A percentile compares a stretch with the other conserved stretches of the same genome.
Conservation (phyloP, 2,113 vertebrate genomes). For the Paramormyrops kingsleyae region DNA sequence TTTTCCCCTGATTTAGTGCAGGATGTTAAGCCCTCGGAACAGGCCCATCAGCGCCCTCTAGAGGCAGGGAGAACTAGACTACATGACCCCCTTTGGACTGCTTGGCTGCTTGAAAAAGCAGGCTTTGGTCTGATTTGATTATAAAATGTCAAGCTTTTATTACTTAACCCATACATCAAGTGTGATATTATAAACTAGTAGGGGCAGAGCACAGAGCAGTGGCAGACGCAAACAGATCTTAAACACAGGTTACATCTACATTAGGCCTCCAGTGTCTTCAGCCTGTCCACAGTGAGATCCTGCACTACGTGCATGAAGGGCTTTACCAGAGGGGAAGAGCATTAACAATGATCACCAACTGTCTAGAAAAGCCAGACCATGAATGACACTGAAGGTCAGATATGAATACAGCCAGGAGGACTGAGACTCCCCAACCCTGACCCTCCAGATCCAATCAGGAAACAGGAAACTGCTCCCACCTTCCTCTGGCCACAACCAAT, state of each 20-base stretch:
- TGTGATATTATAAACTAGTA: not conserved
- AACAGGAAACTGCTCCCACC: not conserved
- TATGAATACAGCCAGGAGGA: not conserved
- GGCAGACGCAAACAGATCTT: not conserved
- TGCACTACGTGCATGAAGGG: not conserved
- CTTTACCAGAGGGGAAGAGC: not conserved
- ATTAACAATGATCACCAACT: not conserved
- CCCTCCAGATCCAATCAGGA: not conserved
- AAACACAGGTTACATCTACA: not conserved
- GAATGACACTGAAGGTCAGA: not conserved
- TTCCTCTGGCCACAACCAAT: not conserved
- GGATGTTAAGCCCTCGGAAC: not conserved
- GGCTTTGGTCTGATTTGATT: not conserved
- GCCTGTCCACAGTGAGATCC: not conserved
- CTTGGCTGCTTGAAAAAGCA: not conserved
- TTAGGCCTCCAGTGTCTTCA: not conserved
- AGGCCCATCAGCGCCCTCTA: not conserved
- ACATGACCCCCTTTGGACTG: not conserved
- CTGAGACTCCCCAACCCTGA: not conserved
- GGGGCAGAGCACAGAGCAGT: not conserved
- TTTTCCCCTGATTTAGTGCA: conserved; percentile 10
- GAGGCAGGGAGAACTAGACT: not conserved
- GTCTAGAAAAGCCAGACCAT: not conserved
- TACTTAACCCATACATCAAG: not conserved
- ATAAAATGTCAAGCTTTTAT: not conserved